Conservation (phyloP, 2,797 vertebrate genomes). For the Triplophysa bombifrons region DNA sequence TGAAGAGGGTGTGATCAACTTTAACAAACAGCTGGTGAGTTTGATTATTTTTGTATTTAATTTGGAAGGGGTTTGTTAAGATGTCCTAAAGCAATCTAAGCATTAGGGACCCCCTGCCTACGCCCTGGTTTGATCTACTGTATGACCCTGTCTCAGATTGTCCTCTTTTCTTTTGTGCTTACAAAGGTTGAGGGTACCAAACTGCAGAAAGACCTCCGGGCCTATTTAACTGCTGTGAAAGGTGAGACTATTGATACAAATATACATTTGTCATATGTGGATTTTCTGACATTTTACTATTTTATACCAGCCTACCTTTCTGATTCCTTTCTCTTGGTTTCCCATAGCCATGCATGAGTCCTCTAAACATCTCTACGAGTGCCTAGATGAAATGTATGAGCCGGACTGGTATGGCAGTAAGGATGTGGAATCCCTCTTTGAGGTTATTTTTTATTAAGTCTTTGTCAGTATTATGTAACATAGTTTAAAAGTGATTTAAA, state of each 20-base stretch:
- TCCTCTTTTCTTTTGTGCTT: constrained; percentile 14
- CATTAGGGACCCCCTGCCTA: not conserved
- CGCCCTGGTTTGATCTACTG: not conserved
- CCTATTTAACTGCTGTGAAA: constrained; percentile 84
- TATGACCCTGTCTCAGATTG: not conserved
- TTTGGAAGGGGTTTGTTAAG: not conserved
- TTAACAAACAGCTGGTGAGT: constrained; percentile 97
- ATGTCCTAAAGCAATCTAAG: not conserved
- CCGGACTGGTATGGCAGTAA: constrained; percentile 92
- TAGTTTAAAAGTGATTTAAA: not conserved
- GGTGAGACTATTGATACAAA: constrained; percentile 64
- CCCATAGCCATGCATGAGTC: constrained; percentile 94
- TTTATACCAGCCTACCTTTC: not conserved
- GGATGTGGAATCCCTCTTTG: constrained; percentile 87
- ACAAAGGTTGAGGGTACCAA: constrained; percentile 80
- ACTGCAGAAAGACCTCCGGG: constrained; percentile 86
- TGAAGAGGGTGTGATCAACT: constrained; percentile 97
- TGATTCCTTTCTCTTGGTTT: constrained; percentile 18
- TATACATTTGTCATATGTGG: not conserved
- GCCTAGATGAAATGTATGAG: constrained; percentile 95
- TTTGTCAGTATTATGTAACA: not conserved
- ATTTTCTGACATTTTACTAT: not conserved
- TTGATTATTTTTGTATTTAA: not conserved
- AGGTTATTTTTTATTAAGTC: constrained; percentile 76
- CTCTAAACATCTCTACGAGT: constrained; percentile 90